A percentile compares a stretch with the other conserved stretches of the same genome.
These are phyloP conservation scores for Tokudaia muenninki DNA, from an alignment of 2,797 vertebrate species.

Conservation along the genomic window DNA sequence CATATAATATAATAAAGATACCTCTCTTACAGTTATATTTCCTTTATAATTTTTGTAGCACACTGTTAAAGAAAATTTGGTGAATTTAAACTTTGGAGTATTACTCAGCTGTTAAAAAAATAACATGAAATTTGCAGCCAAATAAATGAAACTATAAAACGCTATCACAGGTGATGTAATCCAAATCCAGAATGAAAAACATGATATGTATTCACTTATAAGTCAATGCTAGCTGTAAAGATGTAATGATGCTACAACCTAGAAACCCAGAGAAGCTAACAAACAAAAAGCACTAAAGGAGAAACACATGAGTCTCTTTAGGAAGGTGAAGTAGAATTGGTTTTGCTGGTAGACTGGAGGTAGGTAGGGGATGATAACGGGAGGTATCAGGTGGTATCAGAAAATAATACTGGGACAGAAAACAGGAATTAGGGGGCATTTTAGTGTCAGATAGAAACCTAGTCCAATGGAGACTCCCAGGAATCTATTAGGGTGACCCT, in stretches of 20 bases:
- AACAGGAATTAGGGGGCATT: background rate
- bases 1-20: background rate
- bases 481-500: background rate
- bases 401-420: background rate
- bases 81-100: background rate
- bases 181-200: background rate
- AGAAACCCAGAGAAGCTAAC: background rate
- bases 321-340: background rate
- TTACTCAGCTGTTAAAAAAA: background rate
- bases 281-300: background rate
- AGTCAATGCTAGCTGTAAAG: background rate
- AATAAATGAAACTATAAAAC: background rate
- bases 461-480: background rate
- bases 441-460: background rate
- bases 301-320: background rate
- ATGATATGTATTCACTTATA: background rate
- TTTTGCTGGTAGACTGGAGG: background rate
- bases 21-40: background rate
- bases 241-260: background rate
- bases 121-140: background rate
- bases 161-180: background rate
- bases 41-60: background rate
- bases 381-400: background rate
- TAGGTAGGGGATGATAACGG: background rate
- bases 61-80: background rate